phyloP scores from a whole-genome alignment of 2,888 invertebrate species.

The Mimas tiliae region DNA sequence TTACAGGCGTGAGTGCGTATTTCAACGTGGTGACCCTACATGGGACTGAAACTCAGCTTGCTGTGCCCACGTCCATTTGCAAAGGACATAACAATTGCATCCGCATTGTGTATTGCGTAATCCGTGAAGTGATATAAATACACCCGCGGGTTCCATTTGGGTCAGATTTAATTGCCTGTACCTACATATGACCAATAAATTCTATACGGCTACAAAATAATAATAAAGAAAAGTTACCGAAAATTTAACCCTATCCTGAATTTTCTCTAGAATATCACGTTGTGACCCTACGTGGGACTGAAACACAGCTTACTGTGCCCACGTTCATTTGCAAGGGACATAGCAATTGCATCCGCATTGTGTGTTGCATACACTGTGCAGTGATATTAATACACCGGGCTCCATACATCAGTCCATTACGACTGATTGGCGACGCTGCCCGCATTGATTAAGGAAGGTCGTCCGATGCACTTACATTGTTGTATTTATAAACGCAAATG shows the following conservation, averaged over 20 bases:
- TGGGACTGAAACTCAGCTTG: constrained; percentile 14
- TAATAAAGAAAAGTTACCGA: too few relatives aligned
- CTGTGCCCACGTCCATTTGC: constrained; percentile 28
- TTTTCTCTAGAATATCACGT: background rate
- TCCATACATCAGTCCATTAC: constrained; percentile 74
- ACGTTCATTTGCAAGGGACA: constrained; percentile 29
- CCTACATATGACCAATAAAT: too few relatives aligned
- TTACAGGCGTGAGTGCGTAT: too few relatives aligned
- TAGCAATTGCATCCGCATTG: constrained; percentile 65
- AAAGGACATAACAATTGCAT: constrained; percentile 53
- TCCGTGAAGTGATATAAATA: constrained; percentile 33
- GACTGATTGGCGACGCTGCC: constrained; percentile 70
- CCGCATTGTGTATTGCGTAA: constrained; percentile 53
- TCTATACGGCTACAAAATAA: too few relatives aligned
- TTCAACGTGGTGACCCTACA: background rate
- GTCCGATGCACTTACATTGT: constrained; percentile 51
- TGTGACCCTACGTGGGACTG: constrained; percentile 8
- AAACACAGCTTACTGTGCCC: constrained; percentile 15
- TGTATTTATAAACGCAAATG: constrained; percentile 41
- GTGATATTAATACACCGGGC: constrained; percentile 42
- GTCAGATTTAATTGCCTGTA: too few relatives aligned
- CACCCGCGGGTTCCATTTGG: constrained; percentile 56
- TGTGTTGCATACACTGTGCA: constrained; percentile 34
- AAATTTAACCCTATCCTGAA: too few relatives aligned
- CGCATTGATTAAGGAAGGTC: constrained; percentile 75